Base-by-base conservation (phyloP, 2,888 invertebrate species). In the Mactromeris polynyma region DNA sequence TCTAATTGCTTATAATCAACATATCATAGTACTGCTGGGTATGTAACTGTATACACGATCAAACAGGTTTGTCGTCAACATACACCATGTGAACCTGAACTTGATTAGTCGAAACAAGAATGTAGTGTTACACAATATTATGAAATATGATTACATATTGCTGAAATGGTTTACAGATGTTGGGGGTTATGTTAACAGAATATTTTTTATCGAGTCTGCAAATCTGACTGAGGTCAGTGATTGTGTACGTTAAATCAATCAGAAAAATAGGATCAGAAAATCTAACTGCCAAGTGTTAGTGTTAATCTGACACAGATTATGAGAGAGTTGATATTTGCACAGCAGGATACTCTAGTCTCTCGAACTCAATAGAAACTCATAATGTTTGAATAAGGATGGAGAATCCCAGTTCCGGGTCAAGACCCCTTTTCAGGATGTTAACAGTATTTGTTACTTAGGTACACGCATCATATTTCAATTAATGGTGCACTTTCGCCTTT, bases 211-310 rank as follows among this genome's bases (percentile, higher is more conserved):
- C 83, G n/a, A 33, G 83, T 83, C 83, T 33, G 51, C 7, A 77
- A 14, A 77, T 83, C 83, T 83, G 4, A 73, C 51, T 33, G 42
- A 83, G 83, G 51, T 73, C 83, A 73, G 26, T 73, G 40, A 46
- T 69, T 77, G 46, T 33, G 31, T 73, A 77, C 26, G 26, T 21
- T 51, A 21, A 51, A 46, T 77, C 73, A 83, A 83, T 51, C 77
- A 77, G 17, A n/a, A 26, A 31, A 14, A 26, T 36, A 36, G 4
- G 46, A 77, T 73, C 21, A 46, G 77, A 73, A 73, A 73, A 51
- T 83, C 33, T 19, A 26, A 33, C 19, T 73, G 36, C 73, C 81
- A 81, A 26, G 11, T 51, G 19, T 40, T 51, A 7, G 33, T 42
- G 46, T 81, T 81, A 33, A 54, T 21, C n/a, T n/a, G 4, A 33